phyloP scores from a whole-genome alignment of 2,797 vertebrate species.

The Sandelia bainsii region DNA sequence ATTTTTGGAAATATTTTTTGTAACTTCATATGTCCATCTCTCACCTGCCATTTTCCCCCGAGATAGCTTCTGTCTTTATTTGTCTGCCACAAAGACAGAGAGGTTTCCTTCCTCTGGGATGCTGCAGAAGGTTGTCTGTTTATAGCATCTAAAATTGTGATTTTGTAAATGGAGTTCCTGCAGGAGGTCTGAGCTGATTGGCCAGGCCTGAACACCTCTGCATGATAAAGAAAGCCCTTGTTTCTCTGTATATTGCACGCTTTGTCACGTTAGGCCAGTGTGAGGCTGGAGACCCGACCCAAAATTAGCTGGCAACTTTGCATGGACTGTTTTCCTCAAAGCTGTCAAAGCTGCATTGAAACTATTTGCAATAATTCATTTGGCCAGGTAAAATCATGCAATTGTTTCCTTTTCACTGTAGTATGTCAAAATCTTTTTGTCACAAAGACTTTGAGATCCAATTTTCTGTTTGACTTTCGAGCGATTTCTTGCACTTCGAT shows the following conservation, averaged over 20 bases:
- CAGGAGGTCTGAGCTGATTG: background rate
- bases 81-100: background rate
- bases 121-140: background rate
- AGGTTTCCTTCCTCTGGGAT: background rate
- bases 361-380: background rate
- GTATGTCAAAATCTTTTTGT: background rate
- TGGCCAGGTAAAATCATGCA: background rate
- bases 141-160: background rate
- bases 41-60: background rate
- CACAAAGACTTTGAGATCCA: background rate
- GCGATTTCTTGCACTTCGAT: background rate
- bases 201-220: conserved; percentile 36
- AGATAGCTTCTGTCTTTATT: background rate
- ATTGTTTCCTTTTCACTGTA: background rate
- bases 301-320: conserved; percentile 1
- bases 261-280: conserved; percentile 61
- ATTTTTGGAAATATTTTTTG: background rate
- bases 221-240: conserved; percentile 76
- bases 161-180: conserved; percentile 1
- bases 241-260: conserved; percentile 83
- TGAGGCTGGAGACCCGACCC: conserved; percentile 44
- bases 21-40: background rate
- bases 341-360: background rate
- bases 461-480: background rate
- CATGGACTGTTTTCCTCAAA: conserved; percentile 6